Evolutionary conservation across 1,140 invertebrate species (phyloP).

Genomic region (Cherax quadricarinatus): DNA sequence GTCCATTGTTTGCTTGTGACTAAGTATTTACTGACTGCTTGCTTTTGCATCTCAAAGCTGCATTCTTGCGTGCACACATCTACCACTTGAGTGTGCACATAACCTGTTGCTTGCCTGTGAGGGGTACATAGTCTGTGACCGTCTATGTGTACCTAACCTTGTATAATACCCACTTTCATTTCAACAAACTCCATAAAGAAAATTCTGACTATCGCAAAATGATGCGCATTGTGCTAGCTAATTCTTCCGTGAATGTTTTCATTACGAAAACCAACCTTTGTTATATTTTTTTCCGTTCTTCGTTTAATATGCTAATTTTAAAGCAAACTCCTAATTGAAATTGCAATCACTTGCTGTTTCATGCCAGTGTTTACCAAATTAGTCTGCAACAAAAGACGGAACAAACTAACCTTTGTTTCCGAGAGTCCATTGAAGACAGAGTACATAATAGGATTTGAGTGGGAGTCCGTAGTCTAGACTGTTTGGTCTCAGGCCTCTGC

Average conservation of each 20-base stretch:
- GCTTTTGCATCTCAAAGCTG: no score
- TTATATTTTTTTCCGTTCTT: background rate
- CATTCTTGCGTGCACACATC: no score
- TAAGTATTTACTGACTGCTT: no score
- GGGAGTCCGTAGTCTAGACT: no score
- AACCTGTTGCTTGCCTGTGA: background rate
- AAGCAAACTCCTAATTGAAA: slow-evolving; percentile 18
- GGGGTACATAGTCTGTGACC: background rate
- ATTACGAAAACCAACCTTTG: background rate
- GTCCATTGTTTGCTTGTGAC: no score
- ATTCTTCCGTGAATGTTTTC: background rate
- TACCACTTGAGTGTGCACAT: background rate
- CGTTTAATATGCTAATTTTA: background rate
- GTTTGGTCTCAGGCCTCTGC: no score
- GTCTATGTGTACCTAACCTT: background rate
- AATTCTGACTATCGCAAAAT: background rate
- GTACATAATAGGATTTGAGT: no score
- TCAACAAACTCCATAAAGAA: background rate
- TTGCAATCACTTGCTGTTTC: background rate
- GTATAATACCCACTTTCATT: background rate
- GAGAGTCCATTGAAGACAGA: no score
- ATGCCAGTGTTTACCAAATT: background rate
- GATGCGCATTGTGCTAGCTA: background rate
- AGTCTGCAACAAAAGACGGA: background rate
- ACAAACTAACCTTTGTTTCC: background rate